Conservation (phyloP, 2,797 vertebrate species). For the Neosilurus mollespiculum region DNA sequence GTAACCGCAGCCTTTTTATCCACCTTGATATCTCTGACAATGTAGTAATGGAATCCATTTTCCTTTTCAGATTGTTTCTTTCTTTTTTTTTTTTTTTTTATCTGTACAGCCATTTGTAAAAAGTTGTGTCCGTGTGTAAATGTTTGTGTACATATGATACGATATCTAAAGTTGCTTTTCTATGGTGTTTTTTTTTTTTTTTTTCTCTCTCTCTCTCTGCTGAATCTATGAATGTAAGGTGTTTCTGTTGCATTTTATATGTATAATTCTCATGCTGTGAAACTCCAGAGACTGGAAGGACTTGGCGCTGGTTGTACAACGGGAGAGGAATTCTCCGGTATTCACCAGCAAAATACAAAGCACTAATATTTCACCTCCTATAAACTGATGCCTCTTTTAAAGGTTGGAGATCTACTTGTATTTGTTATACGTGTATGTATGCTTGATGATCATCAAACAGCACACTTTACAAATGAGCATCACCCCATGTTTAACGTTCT, state of each 20-base stretch:
- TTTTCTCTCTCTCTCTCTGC: constrained; percentile 21
- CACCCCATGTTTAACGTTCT: neutral
- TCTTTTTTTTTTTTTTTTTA: constrained; percentile 53
- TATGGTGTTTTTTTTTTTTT: constrained; percentile 14
- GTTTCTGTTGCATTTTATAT: constrained; percentile 34
- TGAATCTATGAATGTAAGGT: constrained; percentile 28
- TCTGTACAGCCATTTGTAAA: constrained; percentile 55
- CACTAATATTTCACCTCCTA: neutral
- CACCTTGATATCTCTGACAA: constrained; percentile 19
- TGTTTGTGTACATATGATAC: constrained; percentile 31
- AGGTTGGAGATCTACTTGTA: neutral
- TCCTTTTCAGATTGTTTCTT: constrained; percentile 48
- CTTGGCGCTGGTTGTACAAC: neutral
- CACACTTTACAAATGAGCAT: neutral
- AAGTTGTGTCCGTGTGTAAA: constrained; percentile 29
- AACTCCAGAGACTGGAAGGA: neutral
- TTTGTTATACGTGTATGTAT: constrained; percentile 14
- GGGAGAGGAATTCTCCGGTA: neutral
- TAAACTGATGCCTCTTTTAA: neutral
- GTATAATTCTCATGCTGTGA: constrained; percentile 14
- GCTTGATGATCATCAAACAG: neutral
- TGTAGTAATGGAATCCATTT: constrained; percentile 30
- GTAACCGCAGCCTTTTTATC: constrained; percentile 25
- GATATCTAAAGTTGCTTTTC: constrained; percentile 38
- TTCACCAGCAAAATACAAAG: neutral